These are phyloP conservation scores for Brachyrhaphis roseni DNA, from an alignment of 2,797 vertebrate genomes.

Conservation along the genomic window DNA sequence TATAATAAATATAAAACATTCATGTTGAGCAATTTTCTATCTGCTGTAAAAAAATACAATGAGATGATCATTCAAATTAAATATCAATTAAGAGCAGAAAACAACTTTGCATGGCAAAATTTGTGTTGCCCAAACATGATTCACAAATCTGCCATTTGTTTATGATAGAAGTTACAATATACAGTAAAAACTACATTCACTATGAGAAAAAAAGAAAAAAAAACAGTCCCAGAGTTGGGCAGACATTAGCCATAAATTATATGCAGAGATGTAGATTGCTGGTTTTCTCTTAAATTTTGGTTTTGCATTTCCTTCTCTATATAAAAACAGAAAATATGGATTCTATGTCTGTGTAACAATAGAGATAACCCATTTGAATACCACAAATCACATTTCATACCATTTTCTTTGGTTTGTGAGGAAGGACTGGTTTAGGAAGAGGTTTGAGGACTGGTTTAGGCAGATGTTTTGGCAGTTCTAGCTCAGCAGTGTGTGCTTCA, in stretches of 20 bases:
- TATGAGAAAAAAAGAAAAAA: not conserved
- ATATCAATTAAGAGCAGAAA: not conserved
- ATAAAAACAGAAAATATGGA: not conserved
- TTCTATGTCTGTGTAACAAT: not conserved
- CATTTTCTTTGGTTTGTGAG: constrained; percentile 13
- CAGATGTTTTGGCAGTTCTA: not conserved
- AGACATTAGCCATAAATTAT: not conserved
- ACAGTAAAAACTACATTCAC: not conserved
- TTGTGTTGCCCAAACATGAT: not conserved
- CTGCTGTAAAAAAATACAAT: not conserved
- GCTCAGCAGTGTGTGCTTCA: not conserved
- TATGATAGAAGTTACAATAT: not conserved
- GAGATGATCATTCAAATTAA: not conserved
- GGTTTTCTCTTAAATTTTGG: not conserved
- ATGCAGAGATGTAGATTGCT: not conserved
- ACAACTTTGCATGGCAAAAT: not conserved
- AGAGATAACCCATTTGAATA: too few relatives aligned
- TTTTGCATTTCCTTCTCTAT: not conserved
- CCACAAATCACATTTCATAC: constrained; percentile 23
- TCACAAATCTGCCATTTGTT: not conserved
- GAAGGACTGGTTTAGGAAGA: constrained; percentile 14
- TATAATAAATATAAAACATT: constrained; percentile 10
- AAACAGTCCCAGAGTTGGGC: not conserved
- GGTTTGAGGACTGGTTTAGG: constrained; percentile 25
- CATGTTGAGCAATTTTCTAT: not conserved